These are phyloP conservation scores for Drosophila hydei DNA, from an alignment of 1,140 invertebrate genomes.

Conservation along the genomic window DNA sequence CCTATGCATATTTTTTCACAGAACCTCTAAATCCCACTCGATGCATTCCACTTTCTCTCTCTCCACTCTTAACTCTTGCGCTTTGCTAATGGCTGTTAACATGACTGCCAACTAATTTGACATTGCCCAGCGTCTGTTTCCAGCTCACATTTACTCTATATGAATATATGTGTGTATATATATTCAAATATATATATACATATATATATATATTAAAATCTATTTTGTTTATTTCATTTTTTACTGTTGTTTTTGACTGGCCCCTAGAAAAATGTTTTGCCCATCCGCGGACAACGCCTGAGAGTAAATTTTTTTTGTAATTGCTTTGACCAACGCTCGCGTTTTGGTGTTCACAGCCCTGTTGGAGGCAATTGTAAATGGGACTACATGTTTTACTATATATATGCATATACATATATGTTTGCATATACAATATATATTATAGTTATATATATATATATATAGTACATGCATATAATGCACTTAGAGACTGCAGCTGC, in stretches of 20 bases:
- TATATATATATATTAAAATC: constrained; percentile 36
- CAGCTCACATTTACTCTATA: constrained; percentile 10
- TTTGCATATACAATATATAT: constrained; percentile 25
- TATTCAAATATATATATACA: constrained; percentile 18
- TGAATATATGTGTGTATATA: constrained; percentile 18
- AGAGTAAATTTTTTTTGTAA: constrained; percentile 65
- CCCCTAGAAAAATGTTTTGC: constrained; percentile 18
- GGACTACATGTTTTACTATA: constrained; percentile 24
- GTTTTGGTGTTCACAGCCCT: constrained; percentile 20
- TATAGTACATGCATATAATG: constrained; percentile 60
- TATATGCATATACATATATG: constrained; percentile 25
- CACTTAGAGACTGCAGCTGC: constrained; percentile 59
- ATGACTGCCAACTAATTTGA: constrained; percentile 70
- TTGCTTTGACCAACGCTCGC: constrained; percentile 69
- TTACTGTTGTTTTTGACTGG: constrained; percentile 24
- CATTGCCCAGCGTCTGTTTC: constrained; percentile 32
- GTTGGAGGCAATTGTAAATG: constrained; percentile 19
- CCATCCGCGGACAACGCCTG: constrained; percentile 29
- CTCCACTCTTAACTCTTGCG: not conserved
- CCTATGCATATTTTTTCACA: not conserved
- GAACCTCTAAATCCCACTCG: not conserved
- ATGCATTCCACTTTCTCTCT: not conserved
- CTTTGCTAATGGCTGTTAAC: constrained; percentile 44
- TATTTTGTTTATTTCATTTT: constrained; percentile 15
- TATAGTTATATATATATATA: constrained; percentile 28